Evolutionary conservation across 2,888 invertebrate species (phyloP).

Genomic region (Pammene aurita): DNA sequence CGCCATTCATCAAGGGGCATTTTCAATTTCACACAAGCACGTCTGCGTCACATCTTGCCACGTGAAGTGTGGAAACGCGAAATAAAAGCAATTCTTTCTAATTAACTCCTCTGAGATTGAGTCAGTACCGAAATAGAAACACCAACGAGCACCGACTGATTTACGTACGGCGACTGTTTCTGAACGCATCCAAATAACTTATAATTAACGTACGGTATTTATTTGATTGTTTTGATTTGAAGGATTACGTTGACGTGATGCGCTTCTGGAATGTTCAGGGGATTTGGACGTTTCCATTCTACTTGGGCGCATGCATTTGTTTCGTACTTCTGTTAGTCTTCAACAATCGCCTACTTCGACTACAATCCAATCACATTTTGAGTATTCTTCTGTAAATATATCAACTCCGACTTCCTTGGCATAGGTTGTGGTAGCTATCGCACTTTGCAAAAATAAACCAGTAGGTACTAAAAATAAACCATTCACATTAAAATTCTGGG

Average conservation of each 20-base stretch:
- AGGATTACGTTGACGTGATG: constrained; percentile 63
- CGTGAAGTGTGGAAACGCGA: constrained; percentile 76
- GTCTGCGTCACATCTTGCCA: constrained; percentile 68
- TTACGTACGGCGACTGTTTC: constrained; percentile 75
- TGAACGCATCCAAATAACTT: constrained; percentile 65
- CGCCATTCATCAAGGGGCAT: constrained; percentile 67
- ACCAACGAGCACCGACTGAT: constrained; percentile 67
- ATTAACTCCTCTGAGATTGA: constrained; percentile 74
- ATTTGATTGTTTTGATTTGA: constrained; percentile 80
- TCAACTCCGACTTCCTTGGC: neutral
- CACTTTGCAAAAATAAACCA: neutral
- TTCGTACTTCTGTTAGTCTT: neutral
- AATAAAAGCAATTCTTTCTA: constrained; percentile 84
- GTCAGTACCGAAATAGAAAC: constrained; percentile 70
- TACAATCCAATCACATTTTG: no score
- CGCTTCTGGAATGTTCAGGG: constrained; percentile 36
- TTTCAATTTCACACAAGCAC: constrained; percentile 61
- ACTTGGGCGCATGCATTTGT: constrained; percentile 3
- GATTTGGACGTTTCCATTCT: constrained; percentile 19
- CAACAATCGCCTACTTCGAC: neutral
- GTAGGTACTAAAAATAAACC: neutral
- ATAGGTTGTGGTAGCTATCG: no score
- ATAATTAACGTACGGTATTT: constrained; percentile 77
- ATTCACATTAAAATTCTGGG: constrained; percentile 10
- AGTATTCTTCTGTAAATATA: no score